Base-by-base conservation (phyloP, 2,888 invertebrate species). In the Drosophila silvestris region DNA sequence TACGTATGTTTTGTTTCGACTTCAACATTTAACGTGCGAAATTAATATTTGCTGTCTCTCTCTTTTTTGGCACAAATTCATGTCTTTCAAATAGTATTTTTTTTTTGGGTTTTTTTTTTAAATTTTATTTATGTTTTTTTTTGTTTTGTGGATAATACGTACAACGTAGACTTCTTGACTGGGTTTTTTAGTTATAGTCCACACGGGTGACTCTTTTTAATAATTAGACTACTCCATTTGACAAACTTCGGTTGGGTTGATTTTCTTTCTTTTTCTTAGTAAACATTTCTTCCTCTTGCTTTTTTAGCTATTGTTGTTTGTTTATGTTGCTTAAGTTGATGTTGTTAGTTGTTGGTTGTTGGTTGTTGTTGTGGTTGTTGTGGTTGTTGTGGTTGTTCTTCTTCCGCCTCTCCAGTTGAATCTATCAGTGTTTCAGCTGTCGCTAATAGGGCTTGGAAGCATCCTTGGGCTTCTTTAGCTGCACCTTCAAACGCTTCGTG, bases 401-500 rank as follows among this genome's bases (percentile, higher is more conserved):
- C 63, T 47, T 33, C 28, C 19, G 19, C 19, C 14, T 6, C 26
- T 33, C 33, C 66, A 44, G 44, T 19, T 44, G 30, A 37, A 39
- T 47, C 3, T 53, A 22, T 19, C 16, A 37, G 10, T 44, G 14
- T 14, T 16, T 53, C 10, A 51, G 35, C 52, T 60, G 37, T 22
- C 33, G 37, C 26, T 97, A 98, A 95, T 98, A 98, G 91, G 98
- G 98, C 95, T 97, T 97, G 92, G 97, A 97, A 88, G 97, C 96
- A 94, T 98, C 98, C 95, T 97, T 98, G 92, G 98, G 97, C 94
- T 98, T 96, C 95, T 98, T 98, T 94, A 98, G 95, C 94, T 98
- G 98, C 94, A 99, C 99, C 96, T 99, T 99, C 93, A 99, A 96
- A 94, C 98, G 96, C 95, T 99, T 99, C 94, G 97, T 97, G 94